A percentile compares a stretch with the other conserved stretches of the same genome.
These are phyloP conservation scores for Drosophila tanythrix DNA, from an alignment of 2,888 invertebrate species.

Conservation along the genomic window DNA sequence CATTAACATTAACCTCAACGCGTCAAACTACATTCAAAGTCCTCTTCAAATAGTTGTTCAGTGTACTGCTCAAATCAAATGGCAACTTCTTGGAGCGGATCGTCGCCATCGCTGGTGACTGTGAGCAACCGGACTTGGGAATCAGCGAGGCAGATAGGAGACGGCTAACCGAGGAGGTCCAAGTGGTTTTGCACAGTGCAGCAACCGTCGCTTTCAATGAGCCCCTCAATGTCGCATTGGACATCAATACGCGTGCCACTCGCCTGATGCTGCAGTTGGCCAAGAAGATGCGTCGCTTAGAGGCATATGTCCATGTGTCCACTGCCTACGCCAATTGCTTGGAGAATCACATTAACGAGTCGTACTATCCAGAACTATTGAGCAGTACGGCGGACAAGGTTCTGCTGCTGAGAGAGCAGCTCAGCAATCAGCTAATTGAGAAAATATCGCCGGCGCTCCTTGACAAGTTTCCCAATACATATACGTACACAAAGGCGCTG, in stretches of 20 bases:
- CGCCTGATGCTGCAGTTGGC: neutral
- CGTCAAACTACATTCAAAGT: too few relatives aligned
- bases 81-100: neutral
- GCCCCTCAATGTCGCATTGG: neutral
- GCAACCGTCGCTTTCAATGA: neutral
- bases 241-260: neutral
- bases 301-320: neutral
- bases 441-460: neutral
- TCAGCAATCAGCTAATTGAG: neutral
- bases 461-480: too few relatives aligned
- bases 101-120: neutral
- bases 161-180: neutral
- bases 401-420: neutral
- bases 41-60: neutral
- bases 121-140: conserved; percentile 5
- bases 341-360: neutral
- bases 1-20: neutral
- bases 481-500: too few relatives aligned
- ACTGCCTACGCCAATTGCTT: neutral
- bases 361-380: neutral
- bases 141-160: neutral
- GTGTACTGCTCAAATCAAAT: neutral
- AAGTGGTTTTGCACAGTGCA: neutral
- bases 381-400: neutral
- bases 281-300: conserved; percentile 1